Evolutionary conservation across 2,797 vertebrate species (phyloP).

Genomic region (Luscinia megarhynchos): DNA sequence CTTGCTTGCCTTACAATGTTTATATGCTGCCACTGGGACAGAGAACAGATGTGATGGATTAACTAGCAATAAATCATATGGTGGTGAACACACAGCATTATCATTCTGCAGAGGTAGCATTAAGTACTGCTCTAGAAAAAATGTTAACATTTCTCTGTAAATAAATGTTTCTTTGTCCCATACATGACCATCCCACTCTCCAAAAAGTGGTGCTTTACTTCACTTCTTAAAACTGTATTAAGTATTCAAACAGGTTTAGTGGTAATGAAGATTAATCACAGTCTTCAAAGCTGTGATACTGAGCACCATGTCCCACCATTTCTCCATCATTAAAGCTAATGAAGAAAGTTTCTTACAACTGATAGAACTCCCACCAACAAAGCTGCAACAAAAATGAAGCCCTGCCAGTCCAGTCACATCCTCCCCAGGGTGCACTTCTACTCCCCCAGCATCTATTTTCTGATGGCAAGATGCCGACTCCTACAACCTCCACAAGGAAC

Average conservation of each 20-base stretch:
- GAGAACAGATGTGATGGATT: slow-evolving; percentile 71
- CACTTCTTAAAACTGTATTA: neutral
- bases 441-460: slow-evolving; percentile 65
- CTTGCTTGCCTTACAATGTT: slow-evolving; percentile 64
- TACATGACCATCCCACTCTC: neutral
- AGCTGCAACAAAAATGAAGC: slow-evolving; percentile 14
- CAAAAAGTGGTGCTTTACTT: neutral
- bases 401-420: slow-evolving; percentile 46
- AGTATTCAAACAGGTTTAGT: neutral
- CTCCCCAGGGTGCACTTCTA: slow-evolving; percentile 59
- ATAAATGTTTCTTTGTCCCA: neutral
- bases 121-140: slow-evolving; percentile 14
- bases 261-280: neutral
- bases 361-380: slow-evolving; percentile 18
- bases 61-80: slow-evolving; percentile 66
- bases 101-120: slow-evolving; percentile 38
- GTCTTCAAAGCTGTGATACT: neutral
- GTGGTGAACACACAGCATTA: slow-evolving; percentile 32
- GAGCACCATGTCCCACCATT: neutral
- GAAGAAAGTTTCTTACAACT: slow-evolving; percentile 49
- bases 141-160: neutral
- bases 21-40: slow-evolving; percentile 66
- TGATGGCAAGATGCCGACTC: slow-evolving; percentile 74
- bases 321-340: slow-evolving; percentile 40
- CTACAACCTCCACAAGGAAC: slow-evolving; percentile 69